Evolutionary conservation across 2,797 vertebrate species (phyloP).

Genomic region (Micromesistius poutassou): DNA sequence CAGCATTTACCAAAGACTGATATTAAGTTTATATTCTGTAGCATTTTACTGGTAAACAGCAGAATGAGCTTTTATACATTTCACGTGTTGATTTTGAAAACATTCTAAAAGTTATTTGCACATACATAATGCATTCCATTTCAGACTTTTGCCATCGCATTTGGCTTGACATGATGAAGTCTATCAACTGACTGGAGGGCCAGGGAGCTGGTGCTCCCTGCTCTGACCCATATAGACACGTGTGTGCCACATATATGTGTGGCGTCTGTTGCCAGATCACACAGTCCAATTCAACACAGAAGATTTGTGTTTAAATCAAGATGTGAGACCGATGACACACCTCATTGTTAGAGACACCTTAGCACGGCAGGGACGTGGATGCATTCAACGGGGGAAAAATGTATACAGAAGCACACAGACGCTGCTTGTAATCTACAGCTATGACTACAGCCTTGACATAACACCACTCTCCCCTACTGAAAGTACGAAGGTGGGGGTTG

Average conservation of each 20-base stretch:
- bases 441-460: too few species aligned
- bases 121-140: not conserved
- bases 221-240: too few species aligned
- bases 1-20: not conserved
- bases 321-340: conserved; percentile 26
- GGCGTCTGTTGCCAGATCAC: not conserved
- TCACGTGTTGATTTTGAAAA: not conserved
- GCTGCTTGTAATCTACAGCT: not conserved
- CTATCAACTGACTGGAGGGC: not conserved
- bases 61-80: not conserved
- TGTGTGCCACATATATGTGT: too few species aligned
- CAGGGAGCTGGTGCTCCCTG: not conserved
- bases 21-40: not conserved
- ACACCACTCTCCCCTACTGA: not conserved
- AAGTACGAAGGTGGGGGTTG: not conserved
- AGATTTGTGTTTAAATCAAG: not conserved
- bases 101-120: not conserved
- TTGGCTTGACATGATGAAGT: not conserved
- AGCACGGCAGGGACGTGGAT: not conserved
- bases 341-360: not conserved
- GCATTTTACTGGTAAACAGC: not conserved
- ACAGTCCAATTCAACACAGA: not conserved
- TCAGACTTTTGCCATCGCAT: not conserved
- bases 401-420: not conserved
- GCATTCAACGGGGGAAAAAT: not conserved